phyloP scores from a whole-genome alignment of 2,888 invertebrate species.

The Cotesia congregata region DNA sequence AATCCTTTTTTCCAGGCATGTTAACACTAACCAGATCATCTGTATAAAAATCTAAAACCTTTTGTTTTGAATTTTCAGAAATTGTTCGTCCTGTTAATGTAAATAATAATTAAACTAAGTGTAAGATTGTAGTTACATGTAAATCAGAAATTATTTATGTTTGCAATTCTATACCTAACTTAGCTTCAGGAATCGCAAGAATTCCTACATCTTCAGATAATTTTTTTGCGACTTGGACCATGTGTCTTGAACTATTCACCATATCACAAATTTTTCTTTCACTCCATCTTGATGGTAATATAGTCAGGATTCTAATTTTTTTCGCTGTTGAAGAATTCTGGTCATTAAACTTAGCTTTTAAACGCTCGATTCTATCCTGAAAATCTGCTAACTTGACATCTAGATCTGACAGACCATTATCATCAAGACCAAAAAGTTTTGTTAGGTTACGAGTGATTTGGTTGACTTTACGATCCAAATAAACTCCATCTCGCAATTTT shows the following conservation, averaged over 20 bases:
- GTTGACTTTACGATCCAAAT: background rate
- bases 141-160: background rate
- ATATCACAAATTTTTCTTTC: background rate
- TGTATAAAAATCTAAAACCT: too few relatives aligned
- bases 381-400: background rate
- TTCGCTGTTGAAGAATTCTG: background rate
- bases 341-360: background rate
- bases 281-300: conserved; percentile 3
- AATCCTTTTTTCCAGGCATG: too few relatives aligned
- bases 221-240: background rate
- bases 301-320: background rate
- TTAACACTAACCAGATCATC: too few relatives aligned
- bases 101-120: background rate
- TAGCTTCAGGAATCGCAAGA: conserved; percentile 6
- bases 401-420: background rate
- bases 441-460: background rate
- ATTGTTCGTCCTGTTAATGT: too few relatives aligned
- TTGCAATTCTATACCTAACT: background rate
- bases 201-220: conserved; percentile 6
- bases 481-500: background rate
- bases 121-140: background rate
- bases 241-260: background rate
- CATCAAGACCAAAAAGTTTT: background rate
- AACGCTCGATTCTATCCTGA: background rate
- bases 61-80: too few relatives aligned